Percentiles rank a stretch among this genome's conserved stretches.
phyloP scores from a whole-genome alignment of 1,140 invertebrate genomes.

The Pteromalus puparum region DNA sequence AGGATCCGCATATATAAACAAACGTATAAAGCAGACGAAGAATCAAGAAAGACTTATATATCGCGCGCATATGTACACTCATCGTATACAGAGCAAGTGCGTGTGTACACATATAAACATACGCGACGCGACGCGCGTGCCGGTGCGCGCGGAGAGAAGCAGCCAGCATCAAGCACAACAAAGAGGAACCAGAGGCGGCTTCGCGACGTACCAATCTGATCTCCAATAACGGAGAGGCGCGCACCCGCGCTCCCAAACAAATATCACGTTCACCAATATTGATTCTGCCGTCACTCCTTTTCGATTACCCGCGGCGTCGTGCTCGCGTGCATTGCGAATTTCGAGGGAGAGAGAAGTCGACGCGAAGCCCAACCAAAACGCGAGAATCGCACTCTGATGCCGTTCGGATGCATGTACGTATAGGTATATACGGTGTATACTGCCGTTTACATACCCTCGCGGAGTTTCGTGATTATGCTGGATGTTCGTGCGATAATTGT shows the following conservation, averaged over 20 bases:
- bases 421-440: neutral
- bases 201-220: constrained; percentile 31
- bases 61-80: too few relatives aligned
- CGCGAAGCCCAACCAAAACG: constrained; percentile 2
- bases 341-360: constrained; percentile 1
- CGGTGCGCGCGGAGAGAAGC: too few relatives aligned
- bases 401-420: neutral
- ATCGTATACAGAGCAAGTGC: too few relatives aligned
- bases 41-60: neutral
- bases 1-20: neutral
- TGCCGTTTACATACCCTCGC: too few relatives aligned
- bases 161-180: neutral
- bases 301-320: constrained; percentile 34
- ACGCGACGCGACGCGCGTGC: neutral
- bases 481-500: neutral
- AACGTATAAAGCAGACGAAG: neutral
- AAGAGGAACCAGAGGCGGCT: neutral
- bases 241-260: constrained; percentile 25
- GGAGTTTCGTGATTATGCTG: neutral
- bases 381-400: neutral
- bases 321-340: constrained; percentile 13
- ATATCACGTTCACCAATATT: constrained; percentile 51
- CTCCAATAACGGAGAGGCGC: constrained; percentile 10
- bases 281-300: constrained; percentile 47
- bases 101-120: neutral